These are phyloP conservation scores for Coracias cyanogaster DNA, from an alignment of 2,797 vertebrate species.

Conservation along the genomic window DNA sequence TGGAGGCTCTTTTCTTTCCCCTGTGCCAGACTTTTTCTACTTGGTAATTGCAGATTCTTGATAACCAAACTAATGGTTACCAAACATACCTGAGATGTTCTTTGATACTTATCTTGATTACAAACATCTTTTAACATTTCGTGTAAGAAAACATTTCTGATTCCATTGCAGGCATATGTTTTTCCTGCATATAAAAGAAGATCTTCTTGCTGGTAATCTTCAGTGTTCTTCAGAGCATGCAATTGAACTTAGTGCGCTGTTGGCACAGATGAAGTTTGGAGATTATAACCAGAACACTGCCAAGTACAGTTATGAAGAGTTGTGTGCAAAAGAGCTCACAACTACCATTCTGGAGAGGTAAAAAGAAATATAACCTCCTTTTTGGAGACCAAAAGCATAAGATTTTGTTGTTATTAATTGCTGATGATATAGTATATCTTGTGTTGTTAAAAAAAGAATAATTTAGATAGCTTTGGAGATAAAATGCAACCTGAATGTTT, in stretches of 20 bases:
- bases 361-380: neutral
- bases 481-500: neutral
- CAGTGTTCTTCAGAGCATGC: conserved; percentile 92
- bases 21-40: neutral
- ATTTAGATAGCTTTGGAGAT: neutral
- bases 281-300: conserved; percentile 99
- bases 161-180: conserved; percentile 89
- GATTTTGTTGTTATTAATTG: neutral
- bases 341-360: conserved; percentile 88
- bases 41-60: neutral
- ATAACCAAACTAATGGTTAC: neutral
- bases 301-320: conserved; percentile 91
- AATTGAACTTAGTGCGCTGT: conserved; percentile 90
- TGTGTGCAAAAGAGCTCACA: conserved; percentile 90
- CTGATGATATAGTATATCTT: neutral
- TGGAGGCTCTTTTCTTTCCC: neutral
- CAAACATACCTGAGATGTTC: neutral
- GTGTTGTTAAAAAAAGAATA: neutral
- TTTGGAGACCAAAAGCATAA: neutral
- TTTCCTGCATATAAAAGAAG: conserved; percentile 96
- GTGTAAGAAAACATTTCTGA: neutral
- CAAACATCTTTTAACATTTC: neutral
- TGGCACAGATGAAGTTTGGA: conserved; percentile 95
- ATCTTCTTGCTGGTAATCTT: conserved; percentile 92
- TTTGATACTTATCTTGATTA: neutral